Conservation (phyloP, 2,113 vertebrate species). For the Sander vitreus region DNA sequence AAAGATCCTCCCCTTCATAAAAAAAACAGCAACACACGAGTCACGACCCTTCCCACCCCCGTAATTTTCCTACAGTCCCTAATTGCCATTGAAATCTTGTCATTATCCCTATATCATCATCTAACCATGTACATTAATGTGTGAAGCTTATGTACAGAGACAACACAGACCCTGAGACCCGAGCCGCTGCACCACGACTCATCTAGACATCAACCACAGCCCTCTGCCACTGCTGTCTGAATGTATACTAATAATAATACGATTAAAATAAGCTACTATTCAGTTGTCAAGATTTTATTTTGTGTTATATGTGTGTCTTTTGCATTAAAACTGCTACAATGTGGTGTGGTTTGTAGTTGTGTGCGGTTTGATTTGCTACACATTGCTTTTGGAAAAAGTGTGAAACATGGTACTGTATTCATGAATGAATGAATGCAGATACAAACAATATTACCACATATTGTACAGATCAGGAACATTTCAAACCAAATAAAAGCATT, state of each 20-base stretch:
- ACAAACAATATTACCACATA: not conserved
- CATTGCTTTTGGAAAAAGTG: not conserved
- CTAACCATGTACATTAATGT: slow-evolving; percentile 22
- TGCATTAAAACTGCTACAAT: slow-evolving; percentile 75
- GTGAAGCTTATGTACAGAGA: slow-evolving; percentile 46
- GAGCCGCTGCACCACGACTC: slow-evolving; percentile 49
- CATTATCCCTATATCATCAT: not conserved
- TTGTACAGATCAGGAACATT: not conserved
- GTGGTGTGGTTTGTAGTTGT: slow-evolving; percentile 34
- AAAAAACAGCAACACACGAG: not conserved
- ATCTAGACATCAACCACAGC: slow-evolving; percentile 40
- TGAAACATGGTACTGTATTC: not conserved
- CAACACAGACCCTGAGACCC: slow-evolving; percentile 49
- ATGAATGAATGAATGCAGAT: not conserved
- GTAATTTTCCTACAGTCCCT: not conserved
- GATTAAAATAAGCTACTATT: slow-evolving; percentile 61
- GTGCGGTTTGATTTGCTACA: slow-evolving; percentile 45
- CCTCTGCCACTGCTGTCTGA: slow-evolving; percentile 69
- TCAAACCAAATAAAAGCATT: not conserved
- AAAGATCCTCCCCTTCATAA: not conserved
- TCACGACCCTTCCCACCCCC: not conserved
- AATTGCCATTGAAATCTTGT: not conserved
- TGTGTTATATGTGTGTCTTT: slow-evolving; percentile 67
- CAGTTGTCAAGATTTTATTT: slow-evolving; percentile 67
- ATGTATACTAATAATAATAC: slow-evolving; percentile 72